Percentiles rank a stretch among this genome's conserved stretches.
phyloP scores from a whole-genome alignment of 2,113 vertebrate species.

The Ciconia stormi region DNA sequence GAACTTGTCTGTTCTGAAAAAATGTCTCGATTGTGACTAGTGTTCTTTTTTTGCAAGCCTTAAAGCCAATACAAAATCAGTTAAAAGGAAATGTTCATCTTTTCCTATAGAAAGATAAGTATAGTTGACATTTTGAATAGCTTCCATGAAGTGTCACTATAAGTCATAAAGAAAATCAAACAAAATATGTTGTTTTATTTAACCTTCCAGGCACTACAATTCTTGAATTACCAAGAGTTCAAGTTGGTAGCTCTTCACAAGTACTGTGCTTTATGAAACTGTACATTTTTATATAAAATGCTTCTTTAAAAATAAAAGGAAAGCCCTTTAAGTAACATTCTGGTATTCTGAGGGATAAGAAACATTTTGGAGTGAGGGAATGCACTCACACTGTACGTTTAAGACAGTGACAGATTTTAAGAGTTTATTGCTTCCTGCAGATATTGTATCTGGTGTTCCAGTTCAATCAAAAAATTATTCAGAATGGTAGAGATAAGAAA shows the following conservation, averaged over 20 bases:
- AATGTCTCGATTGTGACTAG: neutral
- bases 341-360: neutral
- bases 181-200: neutral
- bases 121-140: neutral
- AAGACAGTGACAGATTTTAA: neutral
- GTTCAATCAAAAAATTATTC: conserved; percentile 1
- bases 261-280: neutral
- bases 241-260: neutral
- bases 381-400: neutral
- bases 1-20: neutral
- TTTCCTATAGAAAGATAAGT: neutral
- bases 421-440: neutral
- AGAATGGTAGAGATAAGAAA: neutral
- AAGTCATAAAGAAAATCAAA: neutral
- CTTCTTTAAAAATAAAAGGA: neutral
- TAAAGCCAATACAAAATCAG: neutral
- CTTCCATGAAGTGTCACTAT: neutral
- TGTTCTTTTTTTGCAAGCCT: neutral
- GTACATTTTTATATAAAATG: neutral
- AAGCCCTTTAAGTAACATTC: neutral
- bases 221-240: neutral
- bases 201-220: neutral
- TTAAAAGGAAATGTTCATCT: neutral
- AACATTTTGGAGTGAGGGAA: neutral
- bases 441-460: neutral